These are phyloP conservation scores for Pungitius pungitius DNA, from an alignment of 2,113 vertebrate species.

Conservation along the genomic window DNA sequence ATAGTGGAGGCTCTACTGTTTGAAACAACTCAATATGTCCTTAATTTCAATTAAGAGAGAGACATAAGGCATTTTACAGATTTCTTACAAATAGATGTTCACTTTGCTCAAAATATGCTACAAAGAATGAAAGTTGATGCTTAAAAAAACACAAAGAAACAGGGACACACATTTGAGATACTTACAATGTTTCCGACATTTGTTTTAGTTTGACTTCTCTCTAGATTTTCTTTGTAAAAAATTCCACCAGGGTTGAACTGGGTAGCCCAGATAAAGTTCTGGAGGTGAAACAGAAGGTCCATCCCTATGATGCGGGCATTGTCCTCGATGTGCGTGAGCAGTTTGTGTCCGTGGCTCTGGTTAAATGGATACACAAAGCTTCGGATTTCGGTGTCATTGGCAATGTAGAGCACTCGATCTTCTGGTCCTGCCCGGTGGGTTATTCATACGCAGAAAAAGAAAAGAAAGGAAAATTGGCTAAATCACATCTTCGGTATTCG, in stretches of 20 bases:
- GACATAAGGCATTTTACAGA: background rate
- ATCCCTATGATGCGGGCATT: slow-evolving; percentile 98
- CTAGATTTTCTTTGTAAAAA: slow-evolving; percentile 92
- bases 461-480: slow-evolving; percentile 63
- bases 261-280: slow-evolving; percentile 98
- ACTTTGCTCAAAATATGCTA: too few species aligned
- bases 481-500: slow-evolving; percentile 64
- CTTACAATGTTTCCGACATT: slow-evolving; percentile 95
- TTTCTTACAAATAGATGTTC: background rate
- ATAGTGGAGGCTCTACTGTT: background rate
- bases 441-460: slow-evolving; percentile 57
- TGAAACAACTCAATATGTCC: background rate
- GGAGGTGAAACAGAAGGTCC: slow-evolving; percentile 93
- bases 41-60: background rate
- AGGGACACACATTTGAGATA: slow-evolving; percentile 59
- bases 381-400: slow-evolving; percentile 99
- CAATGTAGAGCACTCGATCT: slow-evolving; percentile 98
- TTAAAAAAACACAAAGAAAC: background rate
- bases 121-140: background rate
- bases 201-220: slow-evolving; percentile 89
- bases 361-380: slow-evolving; percentile 99
- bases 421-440: slow-evolving; percentile 91
- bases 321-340: slow-evolving; percentile 95
- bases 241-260: slow-evolving; percentile 98
- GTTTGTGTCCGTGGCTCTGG: slow-evolving; percentile 92